Base-by-base conservation (phyloP, 2,888 invertebrate species). In the Perizoma flavofasciatum region DNA sequence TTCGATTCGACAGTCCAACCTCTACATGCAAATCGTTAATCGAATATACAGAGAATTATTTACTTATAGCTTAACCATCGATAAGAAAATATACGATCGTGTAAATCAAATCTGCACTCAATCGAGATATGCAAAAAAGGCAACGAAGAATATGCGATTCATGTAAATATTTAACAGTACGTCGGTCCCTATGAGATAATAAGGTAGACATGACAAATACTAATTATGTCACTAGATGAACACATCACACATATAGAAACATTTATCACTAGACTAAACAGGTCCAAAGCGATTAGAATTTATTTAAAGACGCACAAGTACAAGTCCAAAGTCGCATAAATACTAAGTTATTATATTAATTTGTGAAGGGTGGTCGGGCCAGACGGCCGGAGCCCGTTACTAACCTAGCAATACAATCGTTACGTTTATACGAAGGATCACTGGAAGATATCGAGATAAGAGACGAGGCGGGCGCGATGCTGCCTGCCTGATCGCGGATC, bases 381-480 rank as follows among this genome's bases (percentile, higher is more conserved):
- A 86, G 77, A 80, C 85, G 88, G 85, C 88, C 82, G 9, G 40
- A 41, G 1, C 81, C 85, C 75, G 61, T 49, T 78, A 69, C 86
- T 86, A 89, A 81, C 89, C 86, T 89, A 88, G 74, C 74, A 71
- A 86, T 88, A 87, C 69, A 77, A 82, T 85, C 85, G 86, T 85
- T 85, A 83, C 77, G 75, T 80, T 78, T 74, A 83, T 79, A 81
- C 81, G 83, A 86, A 86, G 88, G 86, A 87, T 89, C 90, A 90
- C 89, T 89, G 90, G 91, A 89, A 91, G 89, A 89, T 86, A 85
- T 85, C 81, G 82, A 83, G 82, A 85, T 86, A 86, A 84, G 80
- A 22, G 22, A 22, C 22, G 22, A 22, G 22, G 22, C 22, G 22
- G 3, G 22, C 22, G 22, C 22, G 22, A 81, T 80, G 78, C 69